Evolutionary conservation across 1,140 invertebrate genomes (phyloP).

Genomic region (Drosophila bifasciata): DNA sequence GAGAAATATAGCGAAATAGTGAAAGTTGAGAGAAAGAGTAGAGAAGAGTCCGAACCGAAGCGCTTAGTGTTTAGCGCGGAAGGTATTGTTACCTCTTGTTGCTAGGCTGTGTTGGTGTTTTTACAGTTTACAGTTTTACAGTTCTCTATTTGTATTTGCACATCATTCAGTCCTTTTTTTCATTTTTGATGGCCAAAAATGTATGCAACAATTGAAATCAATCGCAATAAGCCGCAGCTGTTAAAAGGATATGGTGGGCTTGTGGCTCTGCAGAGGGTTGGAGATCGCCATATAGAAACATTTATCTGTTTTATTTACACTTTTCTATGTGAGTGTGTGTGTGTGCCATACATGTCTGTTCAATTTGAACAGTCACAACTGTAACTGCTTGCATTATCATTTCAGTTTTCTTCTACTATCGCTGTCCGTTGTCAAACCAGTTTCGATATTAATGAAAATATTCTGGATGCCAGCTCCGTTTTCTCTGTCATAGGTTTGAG

Average conservation of each 20-base stretch:
- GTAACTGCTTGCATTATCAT: slow-evolving; percentile 23
- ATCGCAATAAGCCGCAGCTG: slow-evolving; percentile 71
- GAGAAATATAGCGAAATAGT: slow-evolving; percentile 1
- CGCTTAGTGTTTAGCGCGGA: not conserved
- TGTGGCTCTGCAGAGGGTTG: slow-evolving; percentile 9
- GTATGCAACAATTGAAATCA: slow-evolving; percentile 81
- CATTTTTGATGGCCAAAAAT: slow-evolving; percentile 48
- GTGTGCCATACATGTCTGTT: slow-evolving; percentile 65
- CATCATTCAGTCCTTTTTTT: slow-evolving; percentile 6
- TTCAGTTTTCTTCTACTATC: no score
- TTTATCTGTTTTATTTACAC: slow-evolving; percentile 5
- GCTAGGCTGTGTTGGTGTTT: slow-evolving; percentile 38
- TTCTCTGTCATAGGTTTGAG: not conserved
- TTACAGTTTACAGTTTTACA: slow-evolving; percentile 39
- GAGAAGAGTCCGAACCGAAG: not conserved
- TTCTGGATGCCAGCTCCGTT: not conserved
- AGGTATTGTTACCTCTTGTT: slow-evolving; percentile 68
- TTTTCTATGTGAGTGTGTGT: slow-evolving; percentile 32
- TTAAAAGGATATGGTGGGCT: slow-evolving; percentile 19
- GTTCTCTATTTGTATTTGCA: slow-evolving; percentile 28
- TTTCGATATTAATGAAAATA: no score
- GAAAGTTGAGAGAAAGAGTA: slow-evolving; percentile 5
- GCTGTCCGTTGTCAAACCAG: no score
- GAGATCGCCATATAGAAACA: slow-evolving; percentile 46
- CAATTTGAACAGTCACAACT: slow-evolving; percentile 55